Conservation (phyloP, 2,797 vertebrate genomes). For the Chelidonichthys spinosus region DNA sequence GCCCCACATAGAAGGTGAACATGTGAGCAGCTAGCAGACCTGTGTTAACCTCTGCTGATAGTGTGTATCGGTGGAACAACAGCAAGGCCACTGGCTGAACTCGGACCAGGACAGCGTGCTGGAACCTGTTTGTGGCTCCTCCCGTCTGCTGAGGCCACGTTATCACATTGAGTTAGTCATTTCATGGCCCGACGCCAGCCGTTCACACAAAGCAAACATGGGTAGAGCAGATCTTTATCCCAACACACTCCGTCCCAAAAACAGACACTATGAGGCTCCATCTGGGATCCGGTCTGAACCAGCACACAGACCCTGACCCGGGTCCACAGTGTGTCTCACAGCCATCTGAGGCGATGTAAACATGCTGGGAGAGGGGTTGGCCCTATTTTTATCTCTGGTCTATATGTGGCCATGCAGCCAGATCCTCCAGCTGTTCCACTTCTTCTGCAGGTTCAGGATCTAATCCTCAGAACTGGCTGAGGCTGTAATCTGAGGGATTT, state of each 20-base stretch:
- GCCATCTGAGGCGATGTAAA: constrained; percentile 38
- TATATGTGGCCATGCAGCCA: constrained; percentile 13
- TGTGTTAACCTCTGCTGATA: constrained; percentile 58
- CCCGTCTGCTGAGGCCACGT: no score
- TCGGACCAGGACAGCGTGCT: neutral
- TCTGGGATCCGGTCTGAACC: neutral
- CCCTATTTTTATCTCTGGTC: constrained; percentile 60
- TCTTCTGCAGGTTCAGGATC: no score
- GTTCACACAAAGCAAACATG: neutral
- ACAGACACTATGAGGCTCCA: constrained; percentile 11
- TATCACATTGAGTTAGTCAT: neutral
- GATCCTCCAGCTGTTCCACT: constrained; percentile 24
- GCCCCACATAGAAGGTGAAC: no score
- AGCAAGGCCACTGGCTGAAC: constrained; percentile 45
- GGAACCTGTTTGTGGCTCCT: neutral
- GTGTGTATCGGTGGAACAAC: constrained; percentile 39
- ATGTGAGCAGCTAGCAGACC: no score
- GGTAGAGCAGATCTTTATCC: no score
- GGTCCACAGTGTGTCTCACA: neutral
- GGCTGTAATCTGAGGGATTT: no score
- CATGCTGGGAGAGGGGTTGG: neutral
- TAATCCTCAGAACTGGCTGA: no score
- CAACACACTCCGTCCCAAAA: neutral
- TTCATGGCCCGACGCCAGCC: neutral
- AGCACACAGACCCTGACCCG: constrained; percentile 12